phyloP scores from a whole-genome alignment of 2,113 vertebrate species.

The Brachionichthys hirsutus region DNA sequence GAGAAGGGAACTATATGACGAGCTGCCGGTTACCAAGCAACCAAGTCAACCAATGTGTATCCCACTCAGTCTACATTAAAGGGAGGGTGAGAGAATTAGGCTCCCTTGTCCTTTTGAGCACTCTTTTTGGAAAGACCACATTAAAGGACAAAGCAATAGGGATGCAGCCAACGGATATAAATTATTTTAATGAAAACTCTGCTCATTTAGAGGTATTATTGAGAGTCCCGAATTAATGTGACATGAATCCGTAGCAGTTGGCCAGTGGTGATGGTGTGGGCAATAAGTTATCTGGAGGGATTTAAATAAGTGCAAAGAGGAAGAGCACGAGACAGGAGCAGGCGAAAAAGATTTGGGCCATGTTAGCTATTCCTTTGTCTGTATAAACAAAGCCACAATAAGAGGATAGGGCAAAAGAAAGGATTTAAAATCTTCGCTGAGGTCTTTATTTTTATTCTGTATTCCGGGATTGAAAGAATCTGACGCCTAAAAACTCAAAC shows the following conservation, averaged over 20 bases:
- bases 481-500: constrained; percentile 16
- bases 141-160: constrained; percentile 53
- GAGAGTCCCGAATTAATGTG: constrained; percentile 62
- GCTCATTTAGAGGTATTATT: constrained; percentile 68
- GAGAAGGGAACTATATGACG: constrained; percentile 39
- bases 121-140: constrained; percentile 32
- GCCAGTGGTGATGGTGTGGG: constrained; percentile 38
- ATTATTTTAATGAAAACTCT: constrained; percentile 70
- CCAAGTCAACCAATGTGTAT: constrained; percentile 57
- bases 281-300: constrained; percentile 57
- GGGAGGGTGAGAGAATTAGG: constrained; percentile 32
- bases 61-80: constrained; percentile 49
- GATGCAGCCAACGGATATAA: constrained; percentile 59
- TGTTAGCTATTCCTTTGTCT: constrained; percentile 24
- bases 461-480: constrained; percentile 1
- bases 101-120: constrained; percentile 27
- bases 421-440: background rate
- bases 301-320: constrained; percentile 46
- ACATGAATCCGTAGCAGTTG: constrained; percentile 70
- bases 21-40: constrained; percentile 76
- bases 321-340: constrained; percentile 11
- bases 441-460: constrained; percentile 10
- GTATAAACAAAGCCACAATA: constrained; percentile 27
- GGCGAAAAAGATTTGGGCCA: constrained; percentile 10
- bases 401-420: background rate